Evolutionary conservation across 1,140 invertebrate genomes (phyloP), one percentile per base, ranked within the genome.

Genomic region (Ptiloglossa arizonensis): DNA sequence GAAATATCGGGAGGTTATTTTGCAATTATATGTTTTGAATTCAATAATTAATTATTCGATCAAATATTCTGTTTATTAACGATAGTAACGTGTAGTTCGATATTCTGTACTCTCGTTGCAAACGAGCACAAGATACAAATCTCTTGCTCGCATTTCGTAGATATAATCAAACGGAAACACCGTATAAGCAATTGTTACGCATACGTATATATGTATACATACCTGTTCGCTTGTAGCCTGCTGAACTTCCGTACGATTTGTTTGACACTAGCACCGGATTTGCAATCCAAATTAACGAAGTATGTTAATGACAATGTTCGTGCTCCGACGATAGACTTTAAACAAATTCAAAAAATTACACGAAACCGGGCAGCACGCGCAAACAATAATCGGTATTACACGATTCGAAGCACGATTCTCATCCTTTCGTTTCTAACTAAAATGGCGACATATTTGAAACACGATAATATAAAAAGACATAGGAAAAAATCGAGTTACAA

Each of bases 121-220:
- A 41, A 73, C 48, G 24, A 66, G 19, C 24, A 32, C 62, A 57
- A 75, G 64, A 75, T 75, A 29, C 52, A 11, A 56, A 75, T 75
- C 64, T 75, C 64, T 68, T 48, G 64, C 29, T 32, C 44, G 27
- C 11, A 41, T 59, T 57, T 75, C 44, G 41, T n/a, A 68, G 54
- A 68, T 68, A 75, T 2, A 59, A 75, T 75, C 63, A 35, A 75
- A 68, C 64, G 64, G 64, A 75, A 75, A 48, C 67, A 75, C 48
- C 63, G 29, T 59, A 24, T 29, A 75, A 75, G 59, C 52, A 75
- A 68, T 73, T 44, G 60, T 66, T 63, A 68, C 19, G 17, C 8
- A n/a, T 17, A 67, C 29, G 5, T 68, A 54, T 24, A 52, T 13
- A 2, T 27, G 22, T 44, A 44, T 15, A 29, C 66, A 15, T 63